Evolutionary conservation across 2,888 invertebrate species (phyloP), one percentile per base, ranked within the genome.

Genomic region (Ornithoptera priamus): DNA sequence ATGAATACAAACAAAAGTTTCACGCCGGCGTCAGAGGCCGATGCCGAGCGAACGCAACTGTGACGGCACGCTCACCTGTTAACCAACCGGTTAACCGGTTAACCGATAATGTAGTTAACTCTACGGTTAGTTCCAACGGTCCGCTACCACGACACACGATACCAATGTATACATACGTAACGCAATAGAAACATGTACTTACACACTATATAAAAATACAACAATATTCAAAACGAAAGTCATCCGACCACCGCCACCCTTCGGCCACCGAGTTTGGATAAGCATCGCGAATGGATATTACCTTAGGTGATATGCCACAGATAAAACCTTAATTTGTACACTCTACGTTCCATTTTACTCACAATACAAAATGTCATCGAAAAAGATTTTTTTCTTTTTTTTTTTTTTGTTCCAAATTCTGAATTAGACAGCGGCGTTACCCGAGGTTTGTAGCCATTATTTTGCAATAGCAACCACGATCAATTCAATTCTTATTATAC

Each of bases 171-270:
- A 73, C 65, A 73, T 73, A 77, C 71, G 75, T 81, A 81, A 81
- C 79, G 81, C 78, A 82, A 80, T 82, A 84, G 46, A 46, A 88
- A 89, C 84, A 85, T 80, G 77, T 82, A 72, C 89, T 90, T 88
- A 88, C 80, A 77, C 75, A 87, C 90, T 91, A 89, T 85, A 87
- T 87, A 89, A 90, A 89, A 89, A 89, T 91, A 91, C 88, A 89
- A 91, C 89, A 90, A 90, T 87, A 80, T 83, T 81, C 80, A 78
- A 82, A 74, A 75, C 5, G 78, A 79, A 81, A 82, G 76, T 77
- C 73, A 77, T 77, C 81, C 80, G 82, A 82, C 81, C 74, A 65
- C 46, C 64, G 7, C 53, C 42, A 70, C 30, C 57, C 60, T 46
- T 15, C 36, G 53, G 66, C 53, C 60, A 42, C 57, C 70, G 71